Evolutionary conservation across 2,113 vertebrate species (phyloP), one percentile per base, ranked within the genome.

Genomic region (Poeciliopsis prolifica): DNA sequence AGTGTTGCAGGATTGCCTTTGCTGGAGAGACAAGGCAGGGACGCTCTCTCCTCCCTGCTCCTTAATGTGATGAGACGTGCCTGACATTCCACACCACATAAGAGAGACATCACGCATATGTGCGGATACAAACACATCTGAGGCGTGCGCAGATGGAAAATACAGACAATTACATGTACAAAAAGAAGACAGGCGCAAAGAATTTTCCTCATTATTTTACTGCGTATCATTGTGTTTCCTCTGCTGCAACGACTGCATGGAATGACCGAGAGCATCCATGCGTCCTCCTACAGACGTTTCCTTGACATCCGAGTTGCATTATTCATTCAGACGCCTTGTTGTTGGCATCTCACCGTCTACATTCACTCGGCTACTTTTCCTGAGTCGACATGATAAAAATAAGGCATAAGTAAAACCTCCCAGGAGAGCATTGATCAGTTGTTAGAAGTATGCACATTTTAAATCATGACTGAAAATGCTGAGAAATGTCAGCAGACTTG

Each of bases 11-110:
- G 65, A 86, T 93, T 93, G 92, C 92, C 95, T 95, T 93, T 95
- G 94, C 83, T 79, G 92, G 91, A 95, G 95, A 92, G 92, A 12
- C 94, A 87, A 87, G 74, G 74, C 92, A 90, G 84, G 88, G 89
- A 81, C 81, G 94, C 88, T 88, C 93, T 94, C 86, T 94, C 92
- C 95, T 96, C 94, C 93, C 92, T 85, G 88, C 90, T 90, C 86
- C 31, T 91, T 97, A 96, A 97, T 96, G 84, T 40, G 88, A 96
- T 88, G 88, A 91, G 96, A 97, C 96, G 88, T 87, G 92, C 88
- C 92, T 48, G 17, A 48, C 44, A 48, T 95, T 95, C 97, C 94
- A 96, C 95, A 95, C 94, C 91, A 86, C 89, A 93, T 89, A 87
- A 82, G 90, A 82, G 90, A 93, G 93, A 93, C 92, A 94, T 95